These are phyloP conservation scores for Otolemur garnettii DNA, from an alignment of 2,113 vertebrate genomes.

Conservation along the genomic window DNA sequence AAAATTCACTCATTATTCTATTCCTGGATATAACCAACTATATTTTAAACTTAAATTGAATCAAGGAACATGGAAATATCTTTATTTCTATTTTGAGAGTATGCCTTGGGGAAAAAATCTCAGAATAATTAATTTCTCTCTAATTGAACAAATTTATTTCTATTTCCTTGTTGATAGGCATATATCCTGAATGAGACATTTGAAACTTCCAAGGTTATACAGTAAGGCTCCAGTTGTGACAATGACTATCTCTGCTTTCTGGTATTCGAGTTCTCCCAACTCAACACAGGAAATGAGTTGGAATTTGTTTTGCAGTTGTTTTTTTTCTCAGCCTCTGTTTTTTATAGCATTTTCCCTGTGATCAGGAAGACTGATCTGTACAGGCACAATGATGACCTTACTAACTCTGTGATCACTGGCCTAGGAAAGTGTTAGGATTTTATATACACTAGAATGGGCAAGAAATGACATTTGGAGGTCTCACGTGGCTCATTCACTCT, in stretches of 20 bases:
- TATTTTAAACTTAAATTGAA: constrained; percentile 41
- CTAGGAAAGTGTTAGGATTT: not conserved
- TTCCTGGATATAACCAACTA: not conserved
- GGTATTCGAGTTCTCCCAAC: not conserved
- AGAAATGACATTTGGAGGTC: not conserved
- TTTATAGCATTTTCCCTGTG: not conserved
- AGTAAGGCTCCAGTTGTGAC: not conserved
- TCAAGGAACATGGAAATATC: not conserved
- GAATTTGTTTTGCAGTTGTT: not conserved
- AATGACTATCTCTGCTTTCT: not conserved
- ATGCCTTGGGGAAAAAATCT: not conserved
- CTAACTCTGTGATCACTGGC: not conserved
- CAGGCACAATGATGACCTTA: not conserved
- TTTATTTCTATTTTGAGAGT: constrained; percentile 32
- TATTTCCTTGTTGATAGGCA: not conserved
- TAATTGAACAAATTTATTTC: not conserved
- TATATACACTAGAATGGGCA: not conserved
- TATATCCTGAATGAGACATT: not conserved
- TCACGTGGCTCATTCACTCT: not conserved
- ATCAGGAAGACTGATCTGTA: not conserved
- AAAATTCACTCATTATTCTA: not conserved
- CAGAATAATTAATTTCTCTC: not conserved
- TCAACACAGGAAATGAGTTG: not conserved
- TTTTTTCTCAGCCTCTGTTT: not conserved
- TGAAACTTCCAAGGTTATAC: not conserved